A percentile compares a stretch with the other conserved stretches of the same genome.
phyloP scores from a whole-genome alignment of 2,888 invertebrate genomes.

The Cheilosia pagana region DNA sequence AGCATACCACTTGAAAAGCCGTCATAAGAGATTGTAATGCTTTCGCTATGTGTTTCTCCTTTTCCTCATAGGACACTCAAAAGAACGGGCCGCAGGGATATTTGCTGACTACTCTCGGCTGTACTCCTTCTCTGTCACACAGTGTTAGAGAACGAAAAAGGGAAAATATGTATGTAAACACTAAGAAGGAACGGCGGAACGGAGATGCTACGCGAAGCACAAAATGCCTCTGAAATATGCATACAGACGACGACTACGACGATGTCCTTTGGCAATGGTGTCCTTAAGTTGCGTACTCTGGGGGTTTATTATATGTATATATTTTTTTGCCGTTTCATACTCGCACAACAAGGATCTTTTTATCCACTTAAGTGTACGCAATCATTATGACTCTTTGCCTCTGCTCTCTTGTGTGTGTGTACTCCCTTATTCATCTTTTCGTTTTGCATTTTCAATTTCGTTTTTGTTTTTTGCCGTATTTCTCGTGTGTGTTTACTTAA shows the following conservation, averaged over 20 bases:
- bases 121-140: slow-evolving; percentile 41
- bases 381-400: slow-evolving; percentile 68
- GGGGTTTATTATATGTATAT: slow-evolving; percentile 10
- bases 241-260: slow-evolving; percentile 43
- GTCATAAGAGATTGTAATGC: slow-evolving; percentile 72
- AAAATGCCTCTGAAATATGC: slow-evolving; percentile 72
- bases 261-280: slow-evolving; percentile 62
- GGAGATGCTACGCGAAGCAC: slow-evolving; percentile 62
- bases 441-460: slow-evolving; percentile 24
- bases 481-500: slow-evolving; percentile 51
- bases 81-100: slow-evolving; percentile 30
- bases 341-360: slow-evolving; percentile 69
- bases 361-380: slow-evolving; percentile 74
- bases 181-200: slow-evolving; percentile 36
- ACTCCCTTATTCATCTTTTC: slow-evolving; percentile 51
- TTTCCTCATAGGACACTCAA: slow-evolving; percentile 21
- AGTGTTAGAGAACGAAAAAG: slow-evolving; percentile 10
- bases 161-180: slow-evolving; percentile 28
- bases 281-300: slow-evolving; percentile 66
- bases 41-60: slow-evolving; percentile 39
- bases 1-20: slow-evolving; percentile 73
- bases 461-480: neutral
- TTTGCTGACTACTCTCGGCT: slow-evolving; percentile 14
- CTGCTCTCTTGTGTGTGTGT: slow-evolving; percentile 42
- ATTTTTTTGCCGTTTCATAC: slow-evolving; percentile 30